Evolutionary conservation across 1,140 invertebrate species (phyloP).

Genomic region (Carcinoscorpius rotundicauda): DNA sequence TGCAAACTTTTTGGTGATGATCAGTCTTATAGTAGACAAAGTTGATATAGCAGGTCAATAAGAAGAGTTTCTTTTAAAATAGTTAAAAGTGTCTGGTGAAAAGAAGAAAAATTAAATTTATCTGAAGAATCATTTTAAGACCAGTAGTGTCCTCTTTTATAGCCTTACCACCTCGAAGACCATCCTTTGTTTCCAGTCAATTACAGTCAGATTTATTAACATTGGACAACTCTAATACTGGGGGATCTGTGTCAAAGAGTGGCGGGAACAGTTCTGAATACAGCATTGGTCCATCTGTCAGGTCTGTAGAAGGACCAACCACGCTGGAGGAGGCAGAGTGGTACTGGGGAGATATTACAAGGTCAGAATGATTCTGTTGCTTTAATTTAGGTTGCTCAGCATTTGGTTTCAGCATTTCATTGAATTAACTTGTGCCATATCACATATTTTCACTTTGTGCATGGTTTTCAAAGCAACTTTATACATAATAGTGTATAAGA

Average conservation of each 20-base stretch:
- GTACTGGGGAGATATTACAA: slow-evolving; percentile 80
- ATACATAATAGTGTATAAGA: too few relatives aligned
- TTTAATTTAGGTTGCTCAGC: neutral
- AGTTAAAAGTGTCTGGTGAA: too few relatives aligned
- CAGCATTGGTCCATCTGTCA: slow-evolving; percentile 5
- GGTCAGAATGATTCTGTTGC: slow-evolving; percentile 8
- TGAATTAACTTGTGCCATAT: neutral
- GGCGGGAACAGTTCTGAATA: too few relatives aligned
- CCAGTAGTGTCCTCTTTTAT: neutral
- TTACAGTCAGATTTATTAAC: too few relatives aligned
- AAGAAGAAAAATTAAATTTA: too few relatives aligned
- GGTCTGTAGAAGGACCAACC: slow-evolving; percentile 11
- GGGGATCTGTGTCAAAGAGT: too few relatives aligned
- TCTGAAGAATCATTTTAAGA: neutral
- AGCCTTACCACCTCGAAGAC: slow-evolving; percentile 19
- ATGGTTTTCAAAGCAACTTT: neutral
- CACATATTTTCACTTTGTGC: neutral
- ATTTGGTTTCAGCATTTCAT: neutral
- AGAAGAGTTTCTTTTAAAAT: too few relatives aligned
- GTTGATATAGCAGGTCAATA: too few relatives aligned
- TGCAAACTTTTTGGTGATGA: too few relatives aligned
- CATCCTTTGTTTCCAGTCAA: slow-evolving; percentile 7
- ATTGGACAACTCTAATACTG: too few relatives aligned
- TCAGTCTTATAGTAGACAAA: too few relatives aligned
- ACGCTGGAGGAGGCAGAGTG: slow-evolving; percentile 56